Conservation (phyloP, 2,113 vertebrate species). For the Panthera uncia region DNA sequence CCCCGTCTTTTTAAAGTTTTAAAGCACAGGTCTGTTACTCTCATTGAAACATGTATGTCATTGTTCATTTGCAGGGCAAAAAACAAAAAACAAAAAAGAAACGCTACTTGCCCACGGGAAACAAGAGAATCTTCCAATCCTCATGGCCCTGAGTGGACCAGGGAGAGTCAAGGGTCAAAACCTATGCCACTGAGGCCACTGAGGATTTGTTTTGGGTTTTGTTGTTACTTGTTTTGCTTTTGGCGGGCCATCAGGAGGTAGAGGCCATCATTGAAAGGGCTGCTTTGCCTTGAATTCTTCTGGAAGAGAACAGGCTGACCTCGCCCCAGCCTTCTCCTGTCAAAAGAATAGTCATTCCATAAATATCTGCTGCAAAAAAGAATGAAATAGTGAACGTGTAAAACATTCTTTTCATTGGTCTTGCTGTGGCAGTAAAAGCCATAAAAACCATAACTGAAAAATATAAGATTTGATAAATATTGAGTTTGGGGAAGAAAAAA, state of each 20-base stretch:
- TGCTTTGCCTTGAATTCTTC: not conserved
- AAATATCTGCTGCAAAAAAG: constrained; percentile 56
- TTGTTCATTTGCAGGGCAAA: not conserved
- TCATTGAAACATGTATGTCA: not conserved
- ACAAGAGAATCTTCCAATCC: not conserved
- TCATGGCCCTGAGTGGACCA: not conserved
- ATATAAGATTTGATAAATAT: constrained; percentile 67
- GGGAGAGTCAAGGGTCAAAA: not conserved
- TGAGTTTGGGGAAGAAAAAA: constrained; percentile 48
- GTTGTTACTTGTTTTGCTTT: not conserved
- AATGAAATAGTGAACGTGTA: not conserved
- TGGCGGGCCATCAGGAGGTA: not conserved
- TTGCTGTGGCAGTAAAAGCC: constrained; percentile 56
- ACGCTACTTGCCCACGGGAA: accelerated
- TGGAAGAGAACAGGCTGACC: not conserved
- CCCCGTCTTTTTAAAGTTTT: not conserved
- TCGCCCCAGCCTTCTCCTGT: not conserved
- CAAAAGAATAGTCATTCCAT: constrained; percentile 3
- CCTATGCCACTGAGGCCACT: too few species aligned
- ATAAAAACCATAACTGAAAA: constrained; percentile 81
- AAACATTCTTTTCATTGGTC: not conserved
- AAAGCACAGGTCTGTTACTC: not conserved
- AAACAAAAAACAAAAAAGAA: not conserved
- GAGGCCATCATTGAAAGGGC: not conserved
- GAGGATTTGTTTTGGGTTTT: not conserved